Conservation (phyloP, 1,140 invertebrate genomes). For the Apocrypta bakeri region DNA sequence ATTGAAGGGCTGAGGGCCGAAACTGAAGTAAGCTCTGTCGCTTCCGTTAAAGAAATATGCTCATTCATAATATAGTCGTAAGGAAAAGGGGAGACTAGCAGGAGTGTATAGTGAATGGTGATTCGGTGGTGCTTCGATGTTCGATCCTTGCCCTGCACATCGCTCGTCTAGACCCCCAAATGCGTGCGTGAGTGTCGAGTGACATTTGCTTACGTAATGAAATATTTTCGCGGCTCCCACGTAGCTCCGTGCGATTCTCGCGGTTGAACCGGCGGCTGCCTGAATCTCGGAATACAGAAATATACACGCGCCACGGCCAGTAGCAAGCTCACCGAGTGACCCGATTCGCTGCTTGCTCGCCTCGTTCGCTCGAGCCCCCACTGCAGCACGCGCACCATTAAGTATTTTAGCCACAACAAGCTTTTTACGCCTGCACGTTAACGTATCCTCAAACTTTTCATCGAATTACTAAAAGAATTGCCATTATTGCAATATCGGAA, state of each 20-base stretch:
- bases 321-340: slow-evolving; percentile 62
- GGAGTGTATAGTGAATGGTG: slow-evolving; percentile 47
- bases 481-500: neutral
- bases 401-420: neutral
- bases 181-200: slow-evolving; percentile 59
- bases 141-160: neutral
- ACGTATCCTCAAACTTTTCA: neutral
- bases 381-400: neutral
- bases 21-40: too few species aligned
- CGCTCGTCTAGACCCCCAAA: neutral
- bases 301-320: slow-evolving; percentile 17
- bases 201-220: slow-evolving; percentile 70
- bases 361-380: neutral
- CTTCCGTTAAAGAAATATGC: too few species aligned
- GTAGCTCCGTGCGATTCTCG: slow-evolving; percentile 34
- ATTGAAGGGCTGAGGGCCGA: too few species aligned
- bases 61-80: too few species aligned
- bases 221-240: slow-evolving; percentile 60
- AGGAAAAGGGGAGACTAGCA: neutral
- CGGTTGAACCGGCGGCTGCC: slow-evolving; percentile 31
- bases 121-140: too few species aligned
- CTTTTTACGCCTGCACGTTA: neutral
- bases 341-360: slow-evolving; percentile 55
- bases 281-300: slow-evolving; percentile 38
- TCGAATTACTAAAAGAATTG: too few species aligned